Conservation (phyloP, 2,888 invertebrate species). For the Ceraclea dissimilis region DNA sequence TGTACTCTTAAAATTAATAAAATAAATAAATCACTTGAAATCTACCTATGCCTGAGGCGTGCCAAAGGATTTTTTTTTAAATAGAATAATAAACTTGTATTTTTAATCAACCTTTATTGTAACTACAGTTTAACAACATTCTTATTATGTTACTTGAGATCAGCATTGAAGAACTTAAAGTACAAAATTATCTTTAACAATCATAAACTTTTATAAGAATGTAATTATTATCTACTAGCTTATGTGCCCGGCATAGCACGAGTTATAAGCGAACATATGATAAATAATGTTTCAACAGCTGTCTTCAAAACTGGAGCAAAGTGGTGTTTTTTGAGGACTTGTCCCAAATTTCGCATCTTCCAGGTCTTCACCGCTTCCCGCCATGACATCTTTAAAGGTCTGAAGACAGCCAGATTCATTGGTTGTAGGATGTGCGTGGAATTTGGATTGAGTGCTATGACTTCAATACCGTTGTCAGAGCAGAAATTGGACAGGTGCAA, state of each 20-base stretch:
- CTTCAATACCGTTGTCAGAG: not conserved
- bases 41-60: no score
- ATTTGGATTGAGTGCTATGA: not conserved
- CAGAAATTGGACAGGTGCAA: not conserved
- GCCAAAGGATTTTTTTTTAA: no score
- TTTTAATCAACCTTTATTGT: not conserved
- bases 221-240: not conserved
- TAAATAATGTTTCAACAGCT: no score
- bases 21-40: no score
- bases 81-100: not conserved
- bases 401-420: not conserved
- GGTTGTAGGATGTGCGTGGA: not conserved
- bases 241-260: no score
- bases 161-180: not conserved
- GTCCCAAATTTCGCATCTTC: no score
- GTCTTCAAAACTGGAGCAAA: no score
- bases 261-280: no score
- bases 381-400: not conserved
- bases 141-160: not conserved
- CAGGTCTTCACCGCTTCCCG: no score
- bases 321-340: no score
- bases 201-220: not conserved
- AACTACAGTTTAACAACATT: not conserved
- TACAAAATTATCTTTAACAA: not conserved
- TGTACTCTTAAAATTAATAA: no score